Percentiles rank a stretch among this genome's conserved stretches.
Conservation (phyloP, 2,797 vertebrate genomes). For the Sternotherus odoratus region DNA sequence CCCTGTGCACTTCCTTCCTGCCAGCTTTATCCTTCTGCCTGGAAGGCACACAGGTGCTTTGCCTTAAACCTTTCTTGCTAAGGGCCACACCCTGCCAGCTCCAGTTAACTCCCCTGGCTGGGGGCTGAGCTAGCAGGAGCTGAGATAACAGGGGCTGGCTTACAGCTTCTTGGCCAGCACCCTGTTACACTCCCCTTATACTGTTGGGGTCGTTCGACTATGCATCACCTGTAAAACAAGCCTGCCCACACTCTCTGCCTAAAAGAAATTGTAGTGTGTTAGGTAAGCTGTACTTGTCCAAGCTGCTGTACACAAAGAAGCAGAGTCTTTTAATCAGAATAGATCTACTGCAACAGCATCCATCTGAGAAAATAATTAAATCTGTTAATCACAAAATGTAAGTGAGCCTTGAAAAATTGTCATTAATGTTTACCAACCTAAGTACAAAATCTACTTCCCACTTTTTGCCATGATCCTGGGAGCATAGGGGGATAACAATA, state of each 20-base stretch:
- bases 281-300: not conserved
- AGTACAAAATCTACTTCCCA: not conserved
- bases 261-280: not conserved
- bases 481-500: not conserved
- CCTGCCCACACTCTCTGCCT: not conserved
- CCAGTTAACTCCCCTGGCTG: too few relatives aligned
- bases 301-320: not conserved
- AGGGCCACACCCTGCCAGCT: too few relatives aligned
- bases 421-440: not conserved
- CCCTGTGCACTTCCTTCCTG: too few relatives aligned
- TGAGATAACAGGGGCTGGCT: too few relatives aligned
- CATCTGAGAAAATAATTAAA: not conserved
- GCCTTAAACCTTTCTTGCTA: too few relatives aligned
- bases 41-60: too few relatives aligned
- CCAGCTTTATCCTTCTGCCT: too few relatives aligned
- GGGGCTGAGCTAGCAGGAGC: too few relatives aligned
- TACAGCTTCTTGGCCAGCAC: too few relatives aligned
- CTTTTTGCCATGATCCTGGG: not conserved
- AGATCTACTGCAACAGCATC: not conserved
- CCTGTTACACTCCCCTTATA: too few relatives aligned
- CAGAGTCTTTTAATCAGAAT: not conserved
- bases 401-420: not conserved
- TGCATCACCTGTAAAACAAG: not conserved
- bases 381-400: not conserved
- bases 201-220: not conserved